Base-by-base conservation (phyloP, 1,140 invertebrate species). In the Dreissena rostriformis region DNA sequence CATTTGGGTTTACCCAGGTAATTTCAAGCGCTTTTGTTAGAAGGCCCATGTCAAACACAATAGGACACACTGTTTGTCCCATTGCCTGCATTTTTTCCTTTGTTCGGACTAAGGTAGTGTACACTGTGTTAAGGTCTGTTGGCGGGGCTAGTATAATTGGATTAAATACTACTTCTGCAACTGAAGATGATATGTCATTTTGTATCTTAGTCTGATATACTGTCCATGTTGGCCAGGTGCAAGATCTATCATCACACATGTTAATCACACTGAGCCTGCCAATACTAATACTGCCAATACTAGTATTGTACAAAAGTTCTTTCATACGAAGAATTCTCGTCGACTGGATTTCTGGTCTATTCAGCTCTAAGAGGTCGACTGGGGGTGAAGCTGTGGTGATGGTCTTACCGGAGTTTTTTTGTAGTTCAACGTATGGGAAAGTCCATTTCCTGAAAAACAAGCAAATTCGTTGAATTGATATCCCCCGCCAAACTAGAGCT, bases 1-100 rank as follows among this genome's bases (percentile, higher is more conserved):
- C 76, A 19, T n/a, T 68, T 39, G 22, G 63, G 19, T 68, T 26
- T 15, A 65, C 28, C 6, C 63, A 79, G 22, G 49, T 28, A n/a
- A 79, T 79, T 52, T 79, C 65, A 57, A 71, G 15, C 14, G 76
- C 65, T 65, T 70, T 70, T 22, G 61, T 51, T 14, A 79, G 63
- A 15, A 67, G 19, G n/a, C 71, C 28, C 71, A 5, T 51, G 4
- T 73, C 28, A 8, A 73, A 73, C 19, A 52, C 8, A 28, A 73
- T 51, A 49, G 10, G 28, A 1, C 1, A 28, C 17, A 49, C 1
- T 19, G 28, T 51, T 73, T 73, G 26, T 49, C 71, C 49, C 17
- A 0, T 19, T 2, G 71, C 71, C 5, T 39, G 2, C 71, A 73
- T 73, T 49, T 28, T 12, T 73, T 73, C 24, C 22, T 67, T 67